Conservation (phyloP, 2,113 vertebrate genomes). For the Lathamus discolor region DNA sequence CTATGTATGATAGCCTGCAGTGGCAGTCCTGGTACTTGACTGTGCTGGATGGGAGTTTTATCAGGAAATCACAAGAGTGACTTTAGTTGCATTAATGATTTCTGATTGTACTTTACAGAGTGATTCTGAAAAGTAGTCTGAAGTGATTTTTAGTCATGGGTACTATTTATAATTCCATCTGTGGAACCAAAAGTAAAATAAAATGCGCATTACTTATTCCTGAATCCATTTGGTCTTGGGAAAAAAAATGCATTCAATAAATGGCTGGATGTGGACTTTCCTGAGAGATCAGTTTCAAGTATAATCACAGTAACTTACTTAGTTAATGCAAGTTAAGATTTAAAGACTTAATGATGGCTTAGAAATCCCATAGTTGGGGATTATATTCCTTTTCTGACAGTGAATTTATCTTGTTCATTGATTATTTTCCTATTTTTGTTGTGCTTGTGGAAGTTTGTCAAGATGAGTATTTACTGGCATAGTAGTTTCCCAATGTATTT, state of each 20-base stretch:
- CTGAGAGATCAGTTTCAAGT: not conserved
- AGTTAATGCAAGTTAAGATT: conserved; percentile 24
- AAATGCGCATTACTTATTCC: not conserved
- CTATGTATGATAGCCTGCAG: not conserved
- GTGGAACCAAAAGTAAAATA: not conserved
- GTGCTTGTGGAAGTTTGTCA: not conserved
- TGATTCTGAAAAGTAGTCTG: not conserved
- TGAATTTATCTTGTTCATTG: conserved; percentile 5
- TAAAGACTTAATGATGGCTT: not conserved
- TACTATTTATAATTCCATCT: not conserved
- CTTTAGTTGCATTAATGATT: not conserved
- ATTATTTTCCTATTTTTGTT: conserved; percentile 37
- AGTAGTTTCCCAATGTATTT: not conserved
- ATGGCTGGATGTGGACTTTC: not conserved
- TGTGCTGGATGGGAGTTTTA: not conserved
- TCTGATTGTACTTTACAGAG: not conserved
- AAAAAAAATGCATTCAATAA: not conserved
- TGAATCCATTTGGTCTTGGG: not conserved
- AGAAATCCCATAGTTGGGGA: conserved; percentile 15
- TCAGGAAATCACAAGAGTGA: not conserved
- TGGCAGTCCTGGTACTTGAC: not conserved
- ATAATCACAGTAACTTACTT: conserved; percentile 31
- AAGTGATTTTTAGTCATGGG: not conserved
- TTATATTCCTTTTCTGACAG: conserved; percentile 11
- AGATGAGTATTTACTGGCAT: not conserved